Evolutionary conservation across 2,113 vertebrate species (phyloP).

Genomic region (Lipotes vexillifer): DNA sequence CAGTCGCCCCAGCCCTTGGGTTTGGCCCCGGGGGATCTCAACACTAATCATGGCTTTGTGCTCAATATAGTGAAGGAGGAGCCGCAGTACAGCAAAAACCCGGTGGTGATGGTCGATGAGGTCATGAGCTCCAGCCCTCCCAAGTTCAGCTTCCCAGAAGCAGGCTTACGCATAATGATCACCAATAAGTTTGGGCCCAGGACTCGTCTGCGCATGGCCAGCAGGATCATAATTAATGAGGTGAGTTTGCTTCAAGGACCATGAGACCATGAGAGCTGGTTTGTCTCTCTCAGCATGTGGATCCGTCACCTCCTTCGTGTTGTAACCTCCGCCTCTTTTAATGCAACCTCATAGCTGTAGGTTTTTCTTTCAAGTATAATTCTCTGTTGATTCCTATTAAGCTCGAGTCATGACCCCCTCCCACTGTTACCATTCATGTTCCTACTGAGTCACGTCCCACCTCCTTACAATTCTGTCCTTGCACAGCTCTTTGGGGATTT

Average conservation of each 20-base stretch:
- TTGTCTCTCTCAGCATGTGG: not conserved
- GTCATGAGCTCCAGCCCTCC: slow-evolving; percentile 94
- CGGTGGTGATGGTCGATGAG: slow-evolving; percentile 97
- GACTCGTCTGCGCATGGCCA: slow-evolving; percentile 96
- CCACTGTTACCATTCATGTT: not conserved
- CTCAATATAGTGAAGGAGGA: slow-evolving; percentile 87
- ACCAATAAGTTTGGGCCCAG: slow-evolving; percentile 96
- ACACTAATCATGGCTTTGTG: slow-evolving; percentile 68
- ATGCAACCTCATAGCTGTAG: not conserved
- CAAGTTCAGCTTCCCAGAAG: slow-evolving; percentile 95
- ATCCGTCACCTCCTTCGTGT: not conserved
- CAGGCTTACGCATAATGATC: slow-evolving; percentile 94
- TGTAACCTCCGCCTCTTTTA: not conserved
- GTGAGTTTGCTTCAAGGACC: slow-evolving; percentile 70
- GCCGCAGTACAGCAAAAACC: slow-evolving; percentile 86
- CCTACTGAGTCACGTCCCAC: accelerated
- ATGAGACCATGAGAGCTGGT: not conserved
- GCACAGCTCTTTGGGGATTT: not conserved
- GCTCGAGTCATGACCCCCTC: not conserved
- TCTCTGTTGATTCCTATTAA: not conserved
- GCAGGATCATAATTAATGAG: slow-evolving; percentile 97
- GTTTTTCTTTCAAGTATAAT: not conserved
- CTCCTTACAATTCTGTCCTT: not conserved
- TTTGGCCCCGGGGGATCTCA: not conserved
- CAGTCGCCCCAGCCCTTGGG: not conserved